These are phyloP conservation scores for Molanna angustata DNA, from an alignment of 2,888 invertebrate species.

Conservation along the genomic window DNA sequence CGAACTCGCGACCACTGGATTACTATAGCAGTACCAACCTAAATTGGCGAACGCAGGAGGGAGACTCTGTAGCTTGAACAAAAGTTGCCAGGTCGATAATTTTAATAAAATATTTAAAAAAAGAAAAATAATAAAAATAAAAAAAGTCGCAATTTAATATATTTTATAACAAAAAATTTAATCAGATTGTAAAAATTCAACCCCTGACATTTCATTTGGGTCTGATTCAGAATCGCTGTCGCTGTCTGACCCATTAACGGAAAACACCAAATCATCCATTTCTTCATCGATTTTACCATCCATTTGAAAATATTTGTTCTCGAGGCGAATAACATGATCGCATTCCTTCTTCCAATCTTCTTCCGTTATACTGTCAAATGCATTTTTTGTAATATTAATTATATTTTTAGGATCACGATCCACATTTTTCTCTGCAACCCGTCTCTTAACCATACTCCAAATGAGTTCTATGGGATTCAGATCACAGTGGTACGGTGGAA, in stretches of 20 bases:
- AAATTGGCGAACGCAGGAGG: too few species aligned
- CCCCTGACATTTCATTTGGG: too few species aligned
- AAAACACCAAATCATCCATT: slow-evolving; percentile 24
- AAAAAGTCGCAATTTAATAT: too few species aligned
- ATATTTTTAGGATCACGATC: slow-evolving; percentile 25
- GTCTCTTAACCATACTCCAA: slow-evolving; percentile 25
- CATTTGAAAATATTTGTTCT: slow-evolving; percentile 20
- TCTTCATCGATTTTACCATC: slow-evolving; percentile 20
- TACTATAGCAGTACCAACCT: too few species aligned
- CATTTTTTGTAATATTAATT: slow-evolving; percentile 19
- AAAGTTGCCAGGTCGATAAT: too few species aligned
- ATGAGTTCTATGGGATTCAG: slow-evolving; percentile 24
- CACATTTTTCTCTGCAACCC: slow-evolving; percentile 26
- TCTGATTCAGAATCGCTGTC: slow-evolving; percentile 23
- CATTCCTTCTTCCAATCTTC: slow-evolving; percentile 27
- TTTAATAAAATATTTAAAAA: too few species aligned
- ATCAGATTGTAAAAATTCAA: too few species aligned
- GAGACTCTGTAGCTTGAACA: too few species aligned
- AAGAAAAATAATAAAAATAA: too few species aligned
- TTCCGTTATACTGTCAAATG: slow-evolving; percentile 22
- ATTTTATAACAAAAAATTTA: too few species aligned
- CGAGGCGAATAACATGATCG: slow-evolving; percentile 21
- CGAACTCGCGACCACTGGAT: too few species aligned
- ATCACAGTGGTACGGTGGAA: slow-evolving; percentile 12
- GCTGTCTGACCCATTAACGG: slow-evolving; percentile 20